Base-by-base conservation (phyloP, 2,888 invertebrate genomes). In the Hypena proboscidalis region DNA sequence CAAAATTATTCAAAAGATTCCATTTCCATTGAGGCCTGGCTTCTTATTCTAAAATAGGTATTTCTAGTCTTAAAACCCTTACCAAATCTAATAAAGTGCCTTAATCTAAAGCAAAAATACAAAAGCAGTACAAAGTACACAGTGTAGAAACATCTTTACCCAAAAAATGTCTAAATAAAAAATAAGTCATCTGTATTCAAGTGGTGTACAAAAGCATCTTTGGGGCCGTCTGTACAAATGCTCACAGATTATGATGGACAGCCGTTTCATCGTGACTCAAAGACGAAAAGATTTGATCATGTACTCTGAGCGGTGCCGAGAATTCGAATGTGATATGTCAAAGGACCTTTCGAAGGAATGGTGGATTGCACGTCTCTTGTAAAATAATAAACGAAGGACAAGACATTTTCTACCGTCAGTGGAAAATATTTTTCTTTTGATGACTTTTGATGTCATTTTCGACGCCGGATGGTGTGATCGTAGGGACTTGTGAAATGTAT, bases 161-260 rank as follows among this genome's bases (percentile, higher is more conserved):
- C 41, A 52, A 57, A 39, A 50, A 48, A 47, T 27, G 43, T 13
- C 39, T 42, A 56, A 56, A 67, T 64, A 67, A 67, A 57, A 62
- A 64, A 67, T 54, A 57, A 43, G 54, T 48, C 29, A 54, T 67
- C 46, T 53, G 60, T 67, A 65, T 65, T 67, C 64, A 54, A 57
- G 54, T 31, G 40, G 35, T 26, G 66, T 60, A 35, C 55, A 40
- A 51, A 48, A 57, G 57, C 60, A 58, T 55, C 62, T 58, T 67
- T 57, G 54, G 58, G 61, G 53, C 57, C 54, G 49, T 53, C 60
- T 55, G 52, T 55, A 68, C 63, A 69, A 69, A 76, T 70, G 63
- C 68, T 70, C 52, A 61, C 70, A 76, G 71, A 76, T 75, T 69
- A 65, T 73, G 75, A 75, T 65, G 71, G 77, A 73, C 75, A 64